Base-by-base conservation (phyloP, 2,888 invertebrate species). In the Tridacna gigas region DNA sequence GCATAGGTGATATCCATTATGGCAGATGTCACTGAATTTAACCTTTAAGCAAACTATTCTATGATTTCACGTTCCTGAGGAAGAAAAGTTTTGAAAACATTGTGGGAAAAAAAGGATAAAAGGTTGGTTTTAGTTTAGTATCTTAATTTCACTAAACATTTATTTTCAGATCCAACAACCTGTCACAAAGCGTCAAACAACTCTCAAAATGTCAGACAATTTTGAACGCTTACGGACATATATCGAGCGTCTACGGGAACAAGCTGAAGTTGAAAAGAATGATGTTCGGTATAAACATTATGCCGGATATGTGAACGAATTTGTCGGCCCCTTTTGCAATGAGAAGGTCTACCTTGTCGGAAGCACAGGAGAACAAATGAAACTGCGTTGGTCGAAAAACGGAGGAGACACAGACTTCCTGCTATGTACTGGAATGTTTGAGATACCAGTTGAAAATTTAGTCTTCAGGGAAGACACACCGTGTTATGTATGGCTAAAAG, bases 321-420 rank as follows among this genome's bases (percentile, higher is more conserved):
- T 82, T 22, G 71, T 80, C 0, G 37, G 73, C 22, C 67, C 82
- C 45, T 86, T 86, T 61, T 86, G 86, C 2, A 75, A 71, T 0
- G 82, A 84, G 18, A 74, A 79, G n/a, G 78, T 73, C 7, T 79
- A 80, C 48, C 66, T 84, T 1, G 86, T 86, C 9, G 89, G 88
- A 26, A 90, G 89, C 61, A 89, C 88, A 3, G 81, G 74, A 13
- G 88, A 89, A 65, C 47, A 78, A 20, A 77, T 83, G 5, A 82
- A 86, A 56, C 73, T 90, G 9, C 79, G 88, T 20, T 74, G 75
- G n/a, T 67, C 78, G 0, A 78, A 83, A 48, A 77, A 89, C 47
- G 82, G 83, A 37, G 87, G 89, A 0, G 89, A 90, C 60, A 86
- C 80, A 20, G 89, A 90, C 74, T 86, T 88, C 47, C 48, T 90